phyloP scores from a whole-genome alignment of 1,140 invertebrate species.

The Brachionus rubens region DNA sequence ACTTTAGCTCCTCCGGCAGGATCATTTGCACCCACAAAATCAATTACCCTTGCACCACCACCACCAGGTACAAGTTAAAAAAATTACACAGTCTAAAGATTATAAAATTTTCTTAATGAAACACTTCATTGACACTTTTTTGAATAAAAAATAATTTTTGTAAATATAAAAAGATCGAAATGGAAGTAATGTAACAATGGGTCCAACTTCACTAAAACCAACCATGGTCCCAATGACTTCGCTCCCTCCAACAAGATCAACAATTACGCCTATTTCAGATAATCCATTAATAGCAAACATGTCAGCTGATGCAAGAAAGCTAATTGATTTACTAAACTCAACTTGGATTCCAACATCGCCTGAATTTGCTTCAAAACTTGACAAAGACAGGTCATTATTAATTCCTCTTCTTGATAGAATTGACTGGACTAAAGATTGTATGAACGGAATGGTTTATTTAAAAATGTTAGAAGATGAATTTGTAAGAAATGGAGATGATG shows the following conservation, averaged over 20 bases:
- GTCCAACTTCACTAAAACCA: neutral
- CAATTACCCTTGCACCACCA: too few relatives aligned
- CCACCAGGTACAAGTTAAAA: too few relatives aligned
- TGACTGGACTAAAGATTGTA: neutral
- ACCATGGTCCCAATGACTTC: neutral
- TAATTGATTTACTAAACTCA: neutral
- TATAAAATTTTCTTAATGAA: too few relatives aligned
- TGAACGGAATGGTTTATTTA: neutral
- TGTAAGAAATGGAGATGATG: neutral
- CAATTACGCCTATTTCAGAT: neutral
- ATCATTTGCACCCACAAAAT: too few relatives aligned
- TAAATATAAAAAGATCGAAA: too few relatives aligned
- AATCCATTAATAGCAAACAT: neutral
- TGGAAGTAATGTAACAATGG: neutral
- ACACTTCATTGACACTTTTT: too few relatives aligned
- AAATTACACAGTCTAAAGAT: too few relatives aligned
- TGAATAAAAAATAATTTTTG: too few relatives aligned
- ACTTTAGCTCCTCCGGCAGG: too few relatives aligned
- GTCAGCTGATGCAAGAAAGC: neutral
- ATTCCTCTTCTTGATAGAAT: neutral
- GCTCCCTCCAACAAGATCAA: neutral
- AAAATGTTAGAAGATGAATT: conserved; percentile 12
- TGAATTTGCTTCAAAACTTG: neutral
- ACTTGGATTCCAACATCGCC: neutral
- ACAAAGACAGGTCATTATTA: neutral